Conservation (phyloP, 2,888 invertebrate genomes). For the Micoletzkya japonica region DNA sequence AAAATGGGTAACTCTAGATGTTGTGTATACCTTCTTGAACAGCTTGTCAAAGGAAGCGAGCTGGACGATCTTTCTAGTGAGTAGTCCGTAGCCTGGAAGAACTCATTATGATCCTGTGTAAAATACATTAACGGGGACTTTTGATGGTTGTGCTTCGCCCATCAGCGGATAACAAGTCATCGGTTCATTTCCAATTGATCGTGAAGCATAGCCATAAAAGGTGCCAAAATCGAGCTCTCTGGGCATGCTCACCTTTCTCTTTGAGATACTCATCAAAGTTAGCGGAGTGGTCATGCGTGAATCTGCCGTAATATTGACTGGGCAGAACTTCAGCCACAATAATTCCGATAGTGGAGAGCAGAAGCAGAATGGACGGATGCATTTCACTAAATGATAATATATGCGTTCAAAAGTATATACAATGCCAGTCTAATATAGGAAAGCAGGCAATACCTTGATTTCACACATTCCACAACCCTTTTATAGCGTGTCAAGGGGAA, state of each 20-base stretch:
- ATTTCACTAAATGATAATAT: background rate
- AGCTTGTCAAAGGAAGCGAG: slow-evolving; percentile 39
- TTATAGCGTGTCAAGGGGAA: no score
- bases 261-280: slow-evolving; percentile 32
- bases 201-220: no score
- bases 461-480: no score
- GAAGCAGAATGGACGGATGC: background rate
- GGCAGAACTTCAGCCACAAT: background rate
- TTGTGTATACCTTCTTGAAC: slow-evolving; percentile 34
- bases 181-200: no score
- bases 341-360: background rate
- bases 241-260: slow-evolving; percentile 21
- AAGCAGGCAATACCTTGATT: no score
- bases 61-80: slow-evolving; percentile 46
- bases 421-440: background rate
- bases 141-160: no score
- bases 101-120: background rate
- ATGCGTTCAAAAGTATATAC: background rate
- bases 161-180: no score
- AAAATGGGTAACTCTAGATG: background rate
- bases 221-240: no score
- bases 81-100: slow-evolving; percentile 38
- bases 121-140: background rate
- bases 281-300: slow-evolving; percentile 26
- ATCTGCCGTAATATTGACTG: slow-evolving; percentile 23